Evolutionary conservation across 2,113 vertebrate species (phyloP), one percentile per base, ranked within the genome.

Genomic region (Pollimyrus isidori): DNA sequence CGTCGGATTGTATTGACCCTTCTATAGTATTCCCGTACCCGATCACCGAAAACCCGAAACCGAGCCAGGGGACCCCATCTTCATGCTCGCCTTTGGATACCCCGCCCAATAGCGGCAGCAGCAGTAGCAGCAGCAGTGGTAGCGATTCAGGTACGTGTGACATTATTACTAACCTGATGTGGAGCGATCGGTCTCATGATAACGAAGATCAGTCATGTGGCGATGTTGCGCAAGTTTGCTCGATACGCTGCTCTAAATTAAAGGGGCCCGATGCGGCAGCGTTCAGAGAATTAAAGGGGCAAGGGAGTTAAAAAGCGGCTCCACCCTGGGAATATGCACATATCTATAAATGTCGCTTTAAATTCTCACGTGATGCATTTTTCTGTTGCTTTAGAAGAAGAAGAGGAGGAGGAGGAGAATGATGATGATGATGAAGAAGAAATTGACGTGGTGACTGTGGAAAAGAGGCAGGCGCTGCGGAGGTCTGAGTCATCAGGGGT

Each of bases 21-120:
- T 99, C 97, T 0, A 97, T 98, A 93, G 98, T 99, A n/a, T 99
- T 99, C 56, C 97, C 98, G 0, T 99, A 98, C 90, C 97, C 97
- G 0, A 93, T 98, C 17, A 94, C 96, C 13, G 98, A 98, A 90
- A 93, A 95, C 19, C 94, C 96, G 58, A 97, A 97, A 91, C 90
- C 94, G 88, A 93, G 92, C 21, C 90, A 90, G 30, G 76, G 90
- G 87, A 91, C 94, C 48, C 93, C 92, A 0, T 92, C 39, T 93
- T 19, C 94, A 94, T 30, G 95, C 96, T 15, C 92, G 39, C 94
- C 95, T 0, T 92, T 91, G 90, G 97, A 98, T 89, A 98, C 97
- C 7, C 98, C 97, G 1, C 97, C 73, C 73, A 97, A 96, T 93
- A 98, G 97, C 90, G 96, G 96, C 90, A 96, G 95, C 93, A 94